Base-by-base conservation (phyloP, 2,797 vertebrate genomes). In the Lepus townsendii region DNA sequence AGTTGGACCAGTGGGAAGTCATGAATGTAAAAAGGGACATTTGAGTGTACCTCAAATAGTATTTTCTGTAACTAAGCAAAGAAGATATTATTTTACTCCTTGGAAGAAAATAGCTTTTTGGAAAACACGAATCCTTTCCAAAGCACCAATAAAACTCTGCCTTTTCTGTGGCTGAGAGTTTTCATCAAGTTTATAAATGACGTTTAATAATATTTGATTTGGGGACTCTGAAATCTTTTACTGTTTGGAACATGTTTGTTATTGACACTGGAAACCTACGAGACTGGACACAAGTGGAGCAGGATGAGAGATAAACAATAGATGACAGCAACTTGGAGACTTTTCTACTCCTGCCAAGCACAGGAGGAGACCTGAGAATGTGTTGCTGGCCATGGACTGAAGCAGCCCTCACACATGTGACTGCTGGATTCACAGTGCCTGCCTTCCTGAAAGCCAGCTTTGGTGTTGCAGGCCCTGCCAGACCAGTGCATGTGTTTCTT, bases 31-130 rank as follows among this genome's bases (percentile, higher is more conserved):
- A 87, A 94, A 90, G 66, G 69, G 72, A 65, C 62, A 38, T 35
- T 60, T 62, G 83, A 91, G 42, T 62, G 35, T 85, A 62, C n/a
- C 75, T 94, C 57, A 82, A 94, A 60, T 88, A 84, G 66, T 88
- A 90, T 93, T 90, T 63, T 69, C 63, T 95, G 87, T 90, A 91
- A 68, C 54, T 80, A 93, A 93, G 90, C 73, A 68, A 8, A 77
- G 68, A 88, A 88, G n/a, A 47, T 90, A 94, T 84, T 90, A 71
- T 85, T 95, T 84, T 88, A 84, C 54, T 11, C 50, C 35, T 13
- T 14, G 35, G 54, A 50, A 76, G 24, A 63, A 88, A 78, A 60
- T 83, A 32, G 16, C 42, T 88, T 83, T 92, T 69, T 91, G 78
- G 94, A 91, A 94, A 95, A 88, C 20, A 54, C 20, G 60, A 88